Base-by-base conservation (phyloP, 2,888 invertebrate species). In the Meganola albula region DNA sequence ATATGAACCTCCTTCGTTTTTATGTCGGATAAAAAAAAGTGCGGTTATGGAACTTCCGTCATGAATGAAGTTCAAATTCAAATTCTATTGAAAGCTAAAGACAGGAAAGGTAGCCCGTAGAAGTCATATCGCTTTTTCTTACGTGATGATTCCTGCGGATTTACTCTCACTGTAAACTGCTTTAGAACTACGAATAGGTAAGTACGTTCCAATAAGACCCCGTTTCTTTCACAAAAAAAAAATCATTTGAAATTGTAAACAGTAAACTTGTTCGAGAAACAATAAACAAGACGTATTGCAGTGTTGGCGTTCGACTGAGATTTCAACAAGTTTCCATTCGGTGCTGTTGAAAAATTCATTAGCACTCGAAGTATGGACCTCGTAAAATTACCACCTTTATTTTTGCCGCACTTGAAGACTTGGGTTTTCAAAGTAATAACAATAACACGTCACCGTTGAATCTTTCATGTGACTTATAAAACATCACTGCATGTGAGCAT, bases 391-490 rank as follows among this genome's bases (percentile, higher is more conserved):
- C 53, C 20, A 3, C 20, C 16, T 58, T 52, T 51, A 48, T 54
- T 51, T 44, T 18, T 37, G 35, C 37, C 38, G 49, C 57, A 53
- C 60, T 65, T 58, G 51, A 41, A 45, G 56, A 51, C 44, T 38
- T 44, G 42, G 51, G 55, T 45, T 58, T 65, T 65, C 63, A n/a
- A n/a, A n/a, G n/a, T n/a, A n/a, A 63, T 56, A 55, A 59, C 41
- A 60, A 74, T 63, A 61, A 59, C 52, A 57, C 59, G 64, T 63
- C 57, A 53, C 60, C 61, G 66, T 67, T 77, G 74, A 69, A 76
- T 77, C 48, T 73, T 75, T 69, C 71, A 75, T 74, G 63, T 58
- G 69, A 58, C 73, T 74, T 61, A 49, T 56, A 68, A 68, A 20
- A n/a, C 20, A n/a, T n/a, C n/a, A n/a, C n/a, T n/a, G n/a, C n/a